These are phyloP conservation scores for Strix aluco DNA, from an alignment of 2,113 vertebrate genomes.

Conservation along the genomic window DNA sequence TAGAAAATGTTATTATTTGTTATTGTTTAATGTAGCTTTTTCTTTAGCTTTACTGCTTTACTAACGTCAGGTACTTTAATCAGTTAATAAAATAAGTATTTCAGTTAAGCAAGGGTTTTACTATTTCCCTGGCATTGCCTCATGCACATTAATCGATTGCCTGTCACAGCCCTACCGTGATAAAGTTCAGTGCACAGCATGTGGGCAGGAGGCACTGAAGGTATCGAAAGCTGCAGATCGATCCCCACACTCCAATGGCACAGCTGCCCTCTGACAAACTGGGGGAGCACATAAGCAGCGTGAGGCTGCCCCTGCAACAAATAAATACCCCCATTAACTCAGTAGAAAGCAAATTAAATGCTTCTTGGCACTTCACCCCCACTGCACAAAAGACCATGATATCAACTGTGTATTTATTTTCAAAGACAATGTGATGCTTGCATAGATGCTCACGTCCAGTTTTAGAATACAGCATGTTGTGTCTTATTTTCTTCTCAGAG, in stretches of 20 bases:
- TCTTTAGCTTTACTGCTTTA: neutral
- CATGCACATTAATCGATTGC: rapidly evolving
- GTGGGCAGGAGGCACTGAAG: rapidly evolving
- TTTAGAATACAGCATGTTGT: neutral
- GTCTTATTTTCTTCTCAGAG: neutral
- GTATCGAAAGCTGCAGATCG: neutral
- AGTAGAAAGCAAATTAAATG: neutral
- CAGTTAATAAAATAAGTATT: neutral
- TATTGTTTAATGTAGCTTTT: neutral
- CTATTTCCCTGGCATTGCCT: neutral
- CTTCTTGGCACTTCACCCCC: neutral
- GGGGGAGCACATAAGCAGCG: neutral
- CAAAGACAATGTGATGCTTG: neutral
- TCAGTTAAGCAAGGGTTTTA: neutral
- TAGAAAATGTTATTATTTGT: neutral
- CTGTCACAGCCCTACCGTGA: neutral
- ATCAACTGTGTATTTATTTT: neutral
- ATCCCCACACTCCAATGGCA: rapidly evolving
- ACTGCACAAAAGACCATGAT: neutral
- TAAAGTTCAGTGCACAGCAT: rapidly evolving
- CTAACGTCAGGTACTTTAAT: neutral
- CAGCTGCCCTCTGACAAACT: neutral
- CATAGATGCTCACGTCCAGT: neutral
- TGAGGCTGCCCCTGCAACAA: neutral
- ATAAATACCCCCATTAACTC: neutral